Conservation (phyloP, 2,888 invertebrate species). For the Yponomeuta sedellus region DNA sequence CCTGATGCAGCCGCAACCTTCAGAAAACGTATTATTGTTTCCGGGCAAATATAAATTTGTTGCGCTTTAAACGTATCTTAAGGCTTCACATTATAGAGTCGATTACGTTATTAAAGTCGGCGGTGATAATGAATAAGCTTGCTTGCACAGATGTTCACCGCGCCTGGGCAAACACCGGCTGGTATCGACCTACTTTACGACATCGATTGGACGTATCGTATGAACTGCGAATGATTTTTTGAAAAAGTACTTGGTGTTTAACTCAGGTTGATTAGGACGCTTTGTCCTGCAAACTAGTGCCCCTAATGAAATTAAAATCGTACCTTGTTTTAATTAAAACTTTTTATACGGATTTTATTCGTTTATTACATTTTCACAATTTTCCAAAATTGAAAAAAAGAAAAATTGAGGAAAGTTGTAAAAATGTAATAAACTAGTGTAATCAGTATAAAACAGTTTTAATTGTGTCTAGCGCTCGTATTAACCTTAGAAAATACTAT, state of each 20-base stretch:
- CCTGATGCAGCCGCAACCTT: not conserved
- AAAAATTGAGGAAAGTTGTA: no score
- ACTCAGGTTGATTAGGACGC: no score
- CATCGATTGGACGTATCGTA: not conserved
- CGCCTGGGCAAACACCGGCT: constrained; percentile 13
- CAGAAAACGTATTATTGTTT: not conserved
- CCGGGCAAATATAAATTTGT: not conserved
- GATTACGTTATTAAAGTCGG: constrained; percentile 25
- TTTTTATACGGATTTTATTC: no score
- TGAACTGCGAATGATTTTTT: not conserved
- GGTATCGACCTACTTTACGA: constrained; percentile 17
- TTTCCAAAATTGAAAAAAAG: no score
- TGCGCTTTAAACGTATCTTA: constrained; percentile 9
- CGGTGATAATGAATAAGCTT: constrained; percentile 13
- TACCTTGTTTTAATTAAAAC: no score
- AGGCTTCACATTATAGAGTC: constrained; percentile 22
- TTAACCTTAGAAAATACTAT: no score
- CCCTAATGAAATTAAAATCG: no score
- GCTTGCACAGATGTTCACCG: constrained; percentile 19
- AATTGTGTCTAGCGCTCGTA: no score
- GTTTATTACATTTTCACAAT: no score
- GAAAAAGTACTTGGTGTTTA: not conserved
- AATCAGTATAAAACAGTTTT: no score
- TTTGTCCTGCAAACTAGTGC: no score
- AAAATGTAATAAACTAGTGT: no score